These are phyloP conservation scores for Myotis vivesi DNA, from an alignment of 2,797 vertebrate species.

Conservation along the genomic window DNA sequence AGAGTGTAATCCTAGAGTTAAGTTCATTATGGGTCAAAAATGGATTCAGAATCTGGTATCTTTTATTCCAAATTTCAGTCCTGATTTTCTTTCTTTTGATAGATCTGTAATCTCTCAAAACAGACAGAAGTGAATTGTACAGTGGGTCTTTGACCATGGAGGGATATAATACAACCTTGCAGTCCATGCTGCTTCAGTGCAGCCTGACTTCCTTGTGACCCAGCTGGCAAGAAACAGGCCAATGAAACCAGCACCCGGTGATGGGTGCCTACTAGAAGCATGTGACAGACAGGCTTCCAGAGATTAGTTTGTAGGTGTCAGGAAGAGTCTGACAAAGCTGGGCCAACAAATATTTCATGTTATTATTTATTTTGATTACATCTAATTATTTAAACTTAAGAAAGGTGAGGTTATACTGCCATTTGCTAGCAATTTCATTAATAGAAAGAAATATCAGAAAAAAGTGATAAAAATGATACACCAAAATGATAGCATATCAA, in stretches of 20 bases:
- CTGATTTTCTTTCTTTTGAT: neutral
- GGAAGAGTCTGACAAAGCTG: neutral
- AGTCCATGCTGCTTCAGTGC: neutral
- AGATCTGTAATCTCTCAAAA: neutral
- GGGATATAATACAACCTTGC: neutral
- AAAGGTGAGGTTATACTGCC: neutral
- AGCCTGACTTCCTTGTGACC: neutral
- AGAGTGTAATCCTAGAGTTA: neutral
- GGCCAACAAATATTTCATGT: neutral
- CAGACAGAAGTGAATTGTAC: neutral
- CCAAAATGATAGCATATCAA: neutral
- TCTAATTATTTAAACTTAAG: neutral
- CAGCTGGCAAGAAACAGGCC: neutral
- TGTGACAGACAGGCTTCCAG: neutral
- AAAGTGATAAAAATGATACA: neutral
- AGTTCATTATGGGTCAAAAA: neutral
- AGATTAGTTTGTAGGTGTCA: neutral
- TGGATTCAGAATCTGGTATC: neutral
- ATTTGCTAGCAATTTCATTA: conserved; percentile 18
- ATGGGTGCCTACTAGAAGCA: neutral
- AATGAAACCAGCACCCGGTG: neutral
- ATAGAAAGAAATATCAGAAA: neutral
- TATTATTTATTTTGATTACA: conserved; percentile 1
- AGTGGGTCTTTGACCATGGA: neutral
- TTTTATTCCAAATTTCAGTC: neutral